Conservation (phyloP, 2,888 invertebrate species). For the Gonocerus acuteangulatus region DNA sequence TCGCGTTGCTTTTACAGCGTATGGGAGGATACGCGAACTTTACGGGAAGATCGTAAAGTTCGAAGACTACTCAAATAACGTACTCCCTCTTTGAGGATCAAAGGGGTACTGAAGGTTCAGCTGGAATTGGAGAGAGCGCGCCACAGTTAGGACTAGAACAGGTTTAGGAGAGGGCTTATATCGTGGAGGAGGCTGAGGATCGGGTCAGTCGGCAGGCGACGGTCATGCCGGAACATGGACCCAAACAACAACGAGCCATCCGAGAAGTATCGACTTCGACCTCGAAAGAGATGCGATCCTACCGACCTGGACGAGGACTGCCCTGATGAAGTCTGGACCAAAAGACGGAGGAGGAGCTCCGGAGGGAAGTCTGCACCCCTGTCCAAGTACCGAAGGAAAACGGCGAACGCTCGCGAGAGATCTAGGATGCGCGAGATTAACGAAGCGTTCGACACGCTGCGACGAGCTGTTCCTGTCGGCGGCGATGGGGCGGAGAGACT, state of each 20-base stretch:
- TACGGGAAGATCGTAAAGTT: neutral
- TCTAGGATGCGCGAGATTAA: slow-evolving; percentile 85
- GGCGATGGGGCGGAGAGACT: slow-evolving; percentile 67
- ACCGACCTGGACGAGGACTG: slow-evolving; percentile 35
- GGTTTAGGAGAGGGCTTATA: slow-evolving; percentile 2
- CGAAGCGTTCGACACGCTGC: slow-evolving; percentile 72
- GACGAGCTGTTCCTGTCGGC: slow-evolving; percentile 62
- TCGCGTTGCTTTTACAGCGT: too few species aligned
- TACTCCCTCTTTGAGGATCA: neutral
- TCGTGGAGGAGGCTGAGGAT: neutral
- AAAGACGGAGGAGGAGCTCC: slow-evolving; percentile 42
- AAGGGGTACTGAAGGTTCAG: slow-evolving; percentile 13
- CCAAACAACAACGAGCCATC: slow-evolving; percentile 32
- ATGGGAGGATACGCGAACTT: too few species aligned
- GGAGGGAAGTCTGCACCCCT: slow-evolving; percentile 58
- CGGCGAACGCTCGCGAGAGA: slow-evolving; percentile 80
- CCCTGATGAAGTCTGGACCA: slow-evolving; percentile 34
- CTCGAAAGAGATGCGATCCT: slow-evolving; percentile 50
- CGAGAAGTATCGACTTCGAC: slow-evolving; percentile 57
- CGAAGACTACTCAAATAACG: neutral
- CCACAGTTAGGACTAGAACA: slow-evolving; percentile 3
- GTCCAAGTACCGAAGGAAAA: slow-evolving; percentile 82
- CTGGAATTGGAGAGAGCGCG: neutral
- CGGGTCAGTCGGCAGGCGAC: slow-evolving; percentile 8
- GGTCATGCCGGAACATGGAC: slow-evolving; percentile 22